Percentiles rank a stretch among this genome's conserved stretches.
These are phyloP conservation scores for Pampusana beccarii DNA, from an alignment of 2,113 vertebrate genomes.

Conservation along the genomic window DNA sequence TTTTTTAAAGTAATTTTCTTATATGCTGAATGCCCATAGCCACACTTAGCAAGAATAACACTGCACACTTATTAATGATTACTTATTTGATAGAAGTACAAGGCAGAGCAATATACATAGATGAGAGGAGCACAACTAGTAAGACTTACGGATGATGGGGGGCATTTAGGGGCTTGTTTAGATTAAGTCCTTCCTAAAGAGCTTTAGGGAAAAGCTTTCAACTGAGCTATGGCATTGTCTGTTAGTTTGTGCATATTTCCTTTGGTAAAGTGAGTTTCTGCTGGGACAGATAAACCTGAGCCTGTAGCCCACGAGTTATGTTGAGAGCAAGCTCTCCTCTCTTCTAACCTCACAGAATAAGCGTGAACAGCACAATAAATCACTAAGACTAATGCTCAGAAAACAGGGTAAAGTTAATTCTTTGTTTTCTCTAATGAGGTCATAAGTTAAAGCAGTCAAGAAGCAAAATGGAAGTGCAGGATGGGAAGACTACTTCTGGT, in stretches of 20 bases:
- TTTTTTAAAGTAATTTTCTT: background rate
- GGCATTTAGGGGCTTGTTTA: background rate
- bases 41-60: background rate
- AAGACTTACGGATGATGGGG: background rate
- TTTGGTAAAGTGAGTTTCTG: background rate
- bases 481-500: background rate
- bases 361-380: background rate
- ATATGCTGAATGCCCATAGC: background rate
- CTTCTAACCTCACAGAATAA: background rate
- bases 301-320: background rate
- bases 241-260: background rate
- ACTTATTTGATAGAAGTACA: background rate
- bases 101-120: background rate
- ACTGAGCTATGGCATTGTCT: accelerated
- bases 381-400: background rate
- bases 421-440: background rate
- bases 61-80: background rate
- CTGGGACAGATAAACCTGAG: background rate
- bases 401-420: background rate
- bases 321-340: background rate
- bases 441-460: background rate
- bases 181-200: background rate
- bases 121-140: background rate
- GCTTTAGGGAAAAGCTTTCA: background rate
- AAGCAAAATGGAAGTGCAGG: background rate